Evolutionary conservation across 2,113 vertebrate species (phyloP).

Genomic region (Petrocephalus microphthalmus): DNA sequence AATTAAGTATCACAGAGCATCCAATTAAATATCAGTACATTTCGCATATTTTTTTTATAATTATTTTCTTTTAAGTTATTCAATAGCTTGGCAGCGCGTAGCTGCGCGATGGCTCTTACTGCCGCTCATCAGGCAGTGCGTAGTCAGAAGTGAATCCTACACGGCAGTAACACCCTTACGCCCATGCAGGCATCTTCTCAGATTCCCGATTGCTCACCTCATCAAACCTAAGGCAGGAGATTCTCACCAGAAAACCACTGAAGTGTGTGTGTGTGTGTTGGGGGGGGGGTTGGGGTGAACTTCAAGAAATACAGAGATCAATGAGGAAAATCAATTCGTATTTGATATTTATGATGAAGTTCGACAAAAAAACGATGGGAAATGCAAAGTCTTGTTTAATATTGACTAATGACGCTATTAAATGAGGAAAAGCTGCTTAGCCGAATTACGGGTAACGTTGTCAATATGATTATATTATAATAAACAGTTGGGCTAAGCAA

Average conservation of each 20-base stretch:
- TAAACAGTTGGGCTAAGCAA: slow-evolving; percentile 56
- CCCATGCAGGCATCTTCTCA: slow-evolving; percentile 47
- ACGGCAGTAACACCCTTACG: slow-evolving; percentile 50
- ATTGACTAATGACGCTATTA: slow-evolving; percentile 68
- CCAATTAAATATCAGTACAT: slow-evolving; percentile 23
- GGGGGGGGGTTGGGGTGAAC: not conserved
- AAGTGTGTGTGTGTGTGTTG: slow-evolving; percentile 24
- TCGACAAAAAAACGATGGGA: slow-evolving; percentile 59
- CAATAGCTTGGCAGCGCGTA: slow-evolving; percentile 50
- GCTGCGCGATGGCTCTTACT: slow-evolving; percentile 58
- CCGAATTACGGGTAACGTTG: slow-evolving; percentile 49
- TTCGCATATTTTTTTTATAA: slow-evolving; percentile 37
- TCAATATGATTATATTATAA: slow-evolving; percentile 58
- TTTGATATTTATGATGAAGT: slow-evolving; percentile 70
- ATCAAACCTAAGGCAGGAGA: slow-evolving; percentile 48
- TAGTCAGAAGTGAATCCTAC: slow-evolving; percentile 65
- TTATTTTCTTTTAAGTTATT: slow-evolving; percentile 39
- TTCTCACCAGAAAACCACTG: slow-evolving; percentile 27
- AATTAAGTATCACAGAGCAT: not conserved
- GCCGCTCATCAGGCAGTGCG: slow-evolving; percentile 60
- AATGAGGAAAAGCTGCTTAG: slow-evolving; percentile 69
- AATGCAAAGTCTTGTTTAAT: slow-evolving; percentile 56
- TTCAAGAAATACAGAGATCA: slow-evolving; percentile 58
- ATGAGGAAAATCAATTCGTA: slow-evolving; percentile 55
- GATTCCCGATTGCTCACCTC: slow-evolving; percentile 47